Percentiles rank a stretch among this genome's conserved stretches.
Conservation (phyloP, 1,140 invertebrate genomes). For the Lepidostoma basale region DNA sequence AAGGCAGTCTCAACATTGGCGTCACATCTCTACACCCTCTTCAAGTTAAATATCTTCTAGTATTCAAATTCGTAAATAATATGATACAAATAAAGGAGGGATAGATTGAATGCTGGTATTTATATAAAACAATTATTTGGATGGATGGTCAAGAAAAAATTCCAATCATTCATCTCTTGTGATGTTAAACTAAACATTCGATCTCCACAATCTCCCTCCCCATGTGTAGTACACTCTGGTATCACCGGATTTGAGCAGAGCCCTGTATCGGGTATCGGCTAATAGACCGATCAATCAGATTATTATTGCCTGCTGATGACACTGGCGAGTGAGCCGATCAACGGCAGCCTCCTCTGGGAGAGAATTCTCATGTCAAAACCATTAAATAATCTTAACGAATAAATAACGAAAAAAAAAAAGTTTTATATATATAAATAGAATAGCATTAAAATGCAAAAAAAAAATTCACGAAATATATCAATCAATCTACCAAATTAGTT, state of each 20-base stretch:
- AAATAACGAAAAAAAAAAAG: not conserved
- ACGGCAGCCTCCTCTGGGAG: not conserved
- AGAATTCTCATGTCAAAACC: not conserved
- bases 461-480: not conserved
- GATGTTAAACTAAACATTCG: no score
- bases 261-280: constrained; percentile 6
- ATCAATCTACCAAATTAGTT: not conserved
- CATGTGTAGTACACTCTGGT: not conserved
- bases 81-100: no score
- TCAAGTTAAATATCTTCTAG: no score
- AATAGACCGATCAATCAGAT: constrained; percentile 42
- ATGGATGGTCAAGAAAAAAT: no score
- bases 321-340: constrained; percentile 5
- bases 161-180: no score
- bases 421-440: not conserved
- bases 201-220: no score
- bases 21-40: no score
- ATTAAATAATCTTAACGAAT: not conserved
- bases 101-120: no score
- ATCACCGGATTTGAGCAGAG: not conserved
- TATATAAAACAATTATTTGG: no score
- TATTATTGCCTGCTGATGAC: constrained; percentile 37
- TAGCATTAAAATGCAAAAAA: not conserved
- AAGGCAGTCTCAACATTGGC: no score
- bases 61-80: no score